Evolutionary conservation across 2,797 vertebrate genomes (phyloP).

Genomic region (Scyliorhinus canicula): DNA sequence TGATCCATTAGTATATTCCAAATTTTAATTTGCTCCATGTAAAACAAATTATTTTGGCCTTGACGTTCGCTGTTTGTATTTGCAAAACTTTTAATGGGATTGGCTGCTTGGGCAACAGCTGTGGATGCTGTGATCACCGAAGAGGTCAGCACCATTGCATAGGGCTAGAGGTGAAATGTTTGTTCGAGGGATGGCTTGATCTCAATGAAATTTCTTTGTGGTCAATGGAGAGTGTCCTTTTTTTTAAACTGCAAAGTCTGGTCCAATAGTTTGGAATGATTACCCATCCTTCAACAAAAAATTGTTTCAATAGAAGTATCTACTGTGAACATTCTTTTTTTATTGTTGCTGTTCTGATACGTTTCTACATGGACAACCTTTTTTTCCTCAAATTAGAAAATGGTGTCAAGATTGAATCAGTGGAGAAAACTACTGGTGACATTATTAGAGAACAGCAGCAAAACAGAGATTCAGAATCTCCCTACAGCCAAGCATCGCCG

Average conservation of each 20-base stretch:
- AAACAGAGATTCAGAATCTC: conserved; percentile 69
- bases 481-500: conserved; percentile 72
- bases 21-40: neutral
- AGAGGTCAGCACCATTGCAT: too few species aligned
- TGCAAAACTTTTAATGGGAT: neutral
- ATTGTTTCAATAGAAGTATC: neutral
- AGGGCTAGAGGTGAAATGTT: neutral
- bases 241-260: neutral
- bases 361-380: conserved; percentile 30
- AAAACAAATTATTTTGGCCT: neutral
- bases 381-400: conserved; percentile 52
- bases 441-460: conserved; percentile 61
- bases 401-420: conserved; percentile 57
- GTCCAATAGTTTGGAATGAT: neutral
- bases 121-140: too few species aligned
- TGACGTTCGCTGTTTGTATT: neutral
- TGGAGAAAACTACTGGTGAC: conserved; percentile 50
- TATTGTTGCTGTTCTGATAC: neutral
- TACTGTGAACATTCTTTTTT: neutral
- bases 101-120: too few species aligned
- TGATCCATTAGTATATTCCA: neutral
- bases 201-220: neutral
- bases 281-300: neutral
- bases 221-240: neutral
- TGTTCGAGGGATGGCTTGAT: neutral